Evolutionary conservation across 2,888 invertebrate genomes (phyloP).

Genomic region (Cotesia congregata): DNA sequence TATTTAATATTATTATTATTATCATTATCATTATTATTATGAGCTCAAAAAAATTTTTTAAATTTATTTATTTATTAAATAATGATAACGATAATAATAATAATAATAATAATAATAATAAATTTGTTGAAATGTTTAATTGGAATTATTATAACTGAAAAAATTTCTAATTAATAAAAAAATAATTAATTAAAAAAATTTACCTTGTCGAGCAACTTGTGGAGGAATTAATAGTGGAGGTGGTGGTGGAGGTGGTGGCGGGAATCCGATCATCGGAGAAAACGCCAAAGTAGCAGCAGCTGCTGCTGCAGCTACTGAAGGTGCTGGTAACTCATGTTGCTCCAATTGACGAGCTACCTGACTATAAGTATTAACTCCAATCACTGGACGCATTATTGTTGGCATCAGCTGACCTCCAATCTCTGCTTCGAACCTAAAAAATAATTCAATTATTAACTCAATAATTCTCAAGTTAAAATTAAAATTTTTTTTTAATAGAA

Average conservation of each 20-base stretch:
- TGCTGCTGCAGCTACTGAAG: conserved; percentile 63
- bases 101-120: conserved; percentile 15
- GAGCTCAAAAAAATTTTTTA: no score
- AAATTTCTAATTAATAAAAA: no score
- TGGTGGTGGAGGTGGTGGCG: conserved; percentile 76
- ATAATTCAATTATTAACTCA: conserved; percentile 47
- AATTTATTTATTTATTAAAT: no score
- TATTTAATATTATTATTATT: conserved; percentile 20
- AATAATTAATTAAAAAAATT: neutral
- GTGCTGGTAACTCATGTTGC: conserved; percentile 72
- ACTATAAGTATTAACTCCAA: conserved; percentile 81
- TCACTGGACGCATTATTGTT: conserved; percentile 76
- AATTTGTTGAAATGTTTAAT: conserved; percentile 3
- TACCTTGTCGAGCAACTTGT: conserved; percentile 74
- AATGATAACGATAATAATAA: no score
- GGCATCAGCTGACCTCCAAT: conserved; percentile 78
- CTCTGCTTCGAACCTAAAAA: conserved; percentile 86
- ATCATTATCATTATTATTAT: no score
- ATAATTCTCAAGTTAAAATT: neutral
- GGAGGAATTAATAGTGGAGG: conserved; percentile 80
- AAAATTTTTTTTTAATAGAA: neutral
- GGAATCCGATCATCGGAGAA: conserved; percentile 74
- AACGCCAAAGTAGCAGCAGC: conserved; percentile 69
- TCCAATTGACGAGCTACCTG: conserved; percentile 78
- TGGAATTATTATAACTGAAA: no score